A percentile compares a stretch with the other conserved stretches of the same genome.
phyloP scores from a whole-genome alignment of 2,113 vertebrate genomes.

The Tenrec ecaudatus region DNA sequence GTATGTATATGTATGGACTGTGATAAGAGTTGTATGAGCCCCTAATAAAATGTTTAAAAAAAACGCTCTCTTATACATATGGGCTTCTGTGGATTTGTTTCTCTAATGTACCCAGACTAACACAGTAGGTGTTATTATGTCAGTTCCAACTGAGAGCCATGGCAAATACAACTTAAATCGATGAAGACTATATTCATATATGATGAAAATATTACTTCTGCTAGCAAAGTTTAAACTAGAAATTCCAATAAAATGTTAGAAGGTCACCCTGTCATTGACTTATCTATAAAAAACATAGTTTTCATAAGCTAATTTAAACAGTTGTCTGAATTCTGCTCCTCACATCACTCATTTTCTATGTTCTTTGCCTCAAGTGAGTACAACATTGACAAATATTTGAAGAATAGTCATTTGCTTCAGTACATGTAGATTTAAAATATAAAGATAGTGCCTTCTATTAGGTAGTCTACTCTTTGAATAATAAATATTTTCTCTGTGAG shows the following conservation, averaged over 20 bases:
- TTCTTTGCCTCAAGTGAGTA: conserved; percentile 52
- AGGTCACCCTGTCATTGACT: conserved; percentile 42
- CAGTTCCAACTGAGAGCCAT: not conserved
- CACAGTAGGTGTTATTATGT: no score
- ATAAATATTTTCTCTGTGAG: conserved; percentile 62
- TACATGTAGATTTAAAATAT: conserved; percentile 65
- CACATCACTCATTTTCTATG: conserved; percentile 53
- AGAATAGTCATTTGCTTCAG: conserved; percentile 54
- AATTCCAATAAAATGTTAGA: conserved; percentile 52
- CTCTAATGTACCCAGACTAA: no score
- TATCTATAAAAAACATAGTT: not conserved
- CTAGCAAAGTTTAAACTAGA: conserved; percentile 21
- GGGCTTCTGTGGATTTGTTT: no score
- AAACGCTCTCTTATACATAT: no score
- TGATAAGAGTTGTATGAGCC: no score
- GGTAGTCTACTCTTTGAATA: conserved; percentile 75
- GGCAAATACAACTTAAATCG: conserved; percentile 5
- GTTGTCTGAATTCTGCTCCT: conserved; percentile 55
- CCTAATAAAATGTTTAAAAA: no score
- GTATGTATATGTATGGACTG: no score
- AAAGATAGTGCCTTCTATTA: conserved; percentile 69
- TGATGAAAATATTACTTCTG: conserved; percentile 15
- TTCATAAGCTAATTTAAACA: conserved; percentile 42
- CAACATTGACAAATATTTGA: conserved; percentile 71
- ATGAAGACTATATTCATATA: not conserved